Base-by-base conservation (phyloP, 2,888 invertebrate species). In the Erebia palarica region DNA sequence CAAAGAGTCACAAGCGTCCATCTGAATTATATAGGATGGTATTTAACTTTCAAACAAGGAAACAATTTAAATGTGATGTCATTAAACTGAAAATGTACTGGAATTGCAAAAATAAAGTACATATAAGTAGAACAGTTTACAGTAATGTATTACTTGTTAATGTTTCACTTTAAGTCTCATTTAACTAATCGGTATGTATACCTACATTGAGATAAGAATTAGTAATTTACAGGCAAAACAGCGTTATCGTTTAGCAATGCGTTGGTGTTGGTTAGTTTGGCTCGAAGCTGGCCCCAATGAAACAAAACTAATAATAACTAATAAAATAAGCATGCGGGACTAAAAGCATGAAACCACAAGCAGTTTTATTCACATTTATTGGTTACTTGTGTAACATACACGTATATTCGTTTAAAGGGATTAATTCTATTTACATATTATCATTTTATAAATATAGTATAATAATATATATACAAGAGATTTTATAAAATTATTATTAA, bases 311-410 rank as follows among this genome's bases (percentile, higher is more conserved):
- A 81, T 82, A 77, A 76, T 86, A 86, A 73, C 61, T 79, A 87
- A 85, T 73, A 75, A 76, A 80, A 83, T 65, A 90, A 92, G 92
- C 92, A 92, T 90, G 92, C 92, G 81, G 92, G 92, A 85, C 91
- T 89, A 89, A 75, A 91, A 92, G 92, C 92, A 91, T 78, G 86
- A 92, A 91, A 92, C 87, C 89, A 92, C 89, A 90, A 92, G 92
- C 91, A 72, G 79, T 87, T 91, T 90, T 86, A 86, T 88, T 84
- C 88, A 92, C 89, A 89, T 92, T 92, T 92, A 91, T 91, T 92
- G 86, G 82, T 88, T 88, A 89, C 80, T 86, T 81, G 82, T 84
- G 84, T 89, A 87, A 88, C 86, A 86, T 86, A 85, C 77, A 79
- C 82, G 81, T 84, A 82, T 83, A 82, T 85, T 83, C 36, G 80